phyloP scores from a whole-genome alignment of 2,113 vertebrate species.

The Steatornis caripensis region DNA sequence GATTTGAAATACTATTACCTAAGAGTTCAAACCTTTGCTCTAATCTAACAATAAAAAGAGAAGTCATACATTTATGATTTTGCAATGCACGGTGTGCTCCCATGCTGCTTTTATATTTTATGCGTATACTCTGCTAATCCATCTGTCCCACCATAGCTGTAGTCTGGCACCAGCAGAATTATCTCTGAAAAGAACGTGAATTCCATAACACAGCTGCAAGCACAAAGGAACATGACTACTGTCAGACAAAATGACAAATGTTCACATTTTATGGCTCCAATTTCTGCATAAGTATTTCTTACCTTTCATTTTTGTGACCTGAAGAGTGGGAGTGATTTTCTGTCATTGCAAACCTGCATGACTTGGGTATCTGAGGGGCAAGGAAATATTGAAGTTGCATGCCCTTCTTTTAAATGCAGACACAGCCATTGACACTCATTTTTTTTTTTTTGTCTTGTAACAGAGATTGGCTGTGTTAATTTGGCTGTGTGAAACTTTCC shows the following conservation, averaged over 20 bases:
- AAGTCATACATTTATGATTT: not conserved
- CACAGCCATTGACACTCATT: not conserved
- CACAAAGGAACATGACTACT: constrained; percentile 13
- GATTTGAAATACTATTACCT: not conserved
- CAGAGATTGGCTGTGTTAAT: not conserved
- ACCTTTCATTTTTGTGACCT: constrained; percentile 8
- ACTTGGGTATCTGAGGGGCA: not conserved
- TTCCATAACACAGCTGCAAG: constrained; percentile 41
- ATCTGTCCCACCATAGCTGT: constrained; percentile 29
- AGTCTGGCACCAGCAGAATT: constrained; percentile 59
- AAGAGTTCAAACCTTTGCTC: not conserved
- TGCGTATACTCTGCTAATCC: constrained; percentile 27
- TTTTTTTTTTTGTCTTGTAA: not conserved
- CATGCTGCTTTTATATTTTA: constrained; percentile 29
- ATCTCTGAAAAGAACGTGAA: constrained; percentile 52
- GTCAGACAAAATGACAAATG: constrained; percentile 42
- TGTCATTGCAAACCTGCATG: not conserved
- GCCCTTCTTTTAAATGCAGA: not conserved
- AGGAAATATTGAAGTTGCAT: not conserved
- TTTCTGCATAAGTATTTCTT: constrained; percentile 18
- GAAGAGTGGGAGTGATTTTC: not conserved
- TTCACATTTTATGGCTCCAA: constrained; percentile 12
- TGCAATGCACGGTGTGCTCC: not conserved
- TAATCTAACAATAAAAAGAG: not conserved
- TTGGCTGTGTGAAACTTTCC: not conserved